Conservation (phyloP, 64 coral and sea anemone species). For the Dendronephthya gigantea region DNA sequence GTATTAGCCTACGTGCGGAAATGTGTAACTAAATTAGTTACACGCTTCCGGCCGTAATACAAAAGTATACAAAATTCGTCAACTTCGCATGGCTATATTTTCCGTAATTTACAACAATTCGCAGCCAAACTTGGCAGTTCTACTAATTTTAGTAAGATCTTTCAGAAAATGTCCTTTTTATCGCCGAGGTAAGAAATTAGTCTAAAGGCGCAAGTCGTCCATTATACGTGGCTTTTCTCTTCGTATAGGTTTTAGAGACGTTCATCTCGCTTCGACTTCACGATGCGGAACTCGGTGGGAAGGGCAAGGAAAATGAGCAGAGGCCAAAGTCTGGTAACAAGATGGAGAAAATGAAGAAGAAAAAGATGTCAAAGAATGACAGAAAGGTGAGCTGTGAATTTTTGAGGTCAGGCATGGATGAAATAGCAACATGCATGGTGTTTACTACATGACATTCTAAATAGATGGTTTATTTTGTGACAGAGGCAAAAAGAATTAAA, state of each 20-base stretch:
- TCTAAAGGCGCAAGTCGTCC: conserved; percentile 72
- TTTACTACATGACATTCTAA: neutral
- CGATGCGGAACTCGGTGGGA: conserved; percentile 54
- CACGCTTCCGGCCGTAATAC: no score
- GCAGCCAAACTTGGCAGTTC: no score
- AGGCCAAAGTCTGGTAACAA: conserved; percentile 55
- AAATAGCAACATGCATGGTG: conserved; percentile 16
- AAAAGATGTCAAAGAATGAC: conserved; percentile 79
- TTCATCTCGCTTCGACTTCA: conserved; percentile 64
- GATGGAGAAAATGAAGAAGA: conserved; percentile 77
- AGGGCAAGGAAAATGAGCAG: conserved; percentile 49
- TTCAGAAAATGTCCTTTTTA: no score
- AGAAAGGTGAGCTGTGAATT: conserved; percentile 44
- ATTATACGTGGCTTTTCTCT: neutral
- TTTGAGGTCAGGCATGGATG: neutral
- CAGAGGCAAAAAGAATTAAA: conserved; percentile 94
- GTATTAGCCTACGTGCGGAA: no score
- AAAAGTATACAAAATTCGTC: no score
- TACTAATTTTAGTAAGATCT: no score
- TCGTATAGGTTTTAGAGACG: conserved; percentile 54
- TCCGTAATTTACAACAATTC: no score
- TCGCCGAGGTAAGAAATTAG: no score
- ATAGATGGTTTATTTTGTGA: neutral
- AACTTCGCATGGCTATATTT: no score
- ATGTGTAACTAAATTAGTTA: no score